Percentiles rank a stretch among this genome's conserved stretches.
phyloP scores from a whole-genome alignment of 2,113 vertebrate species.

The Prinia subflava region DNA sequence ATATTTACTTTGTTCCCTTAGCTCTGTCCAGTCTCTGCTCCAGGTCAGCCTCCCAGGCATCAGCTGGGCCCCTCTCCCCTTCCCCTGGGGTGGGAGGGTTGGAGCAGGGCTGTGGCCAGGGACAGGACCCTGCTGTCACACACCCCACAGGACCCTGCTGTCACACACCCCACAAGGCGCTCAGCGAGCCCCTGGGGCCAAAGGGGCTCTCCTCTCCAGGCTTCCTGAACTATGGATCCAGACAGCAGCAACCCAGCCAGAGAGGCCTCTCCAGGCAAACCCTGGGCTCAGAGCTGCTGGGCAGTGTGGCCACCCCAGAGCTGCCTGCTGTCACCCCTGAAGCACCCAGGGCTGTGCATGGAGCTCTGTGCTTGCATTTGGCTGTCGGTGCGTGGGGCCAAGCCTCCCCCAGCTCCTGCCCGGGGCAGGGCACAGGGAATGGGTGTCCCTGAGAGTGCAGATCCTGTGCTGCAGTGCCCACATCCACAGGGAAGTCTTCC shows the following conservation, averaged over 20 bases:
- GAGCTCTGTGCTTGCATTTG: fast-evolving
- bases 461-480: neutral
- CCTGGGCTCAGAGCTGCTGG: neutral
- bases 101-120: neutral
- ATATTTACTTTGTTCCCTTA: neutral
- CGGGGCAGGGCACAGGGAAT: neutral
- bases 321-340: neutral
- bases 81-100: fast-evolving
- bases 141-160: neutral
- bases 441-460: neutral
- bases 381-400: fast-evolving
- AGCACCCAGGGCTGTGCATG: fast-evolving
- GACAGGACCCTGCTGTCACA: neutral
- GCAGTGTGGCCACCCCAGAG: neutral
- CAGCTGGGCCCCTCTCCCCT: fast-evolving
- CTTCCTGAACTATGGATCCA: neutral
- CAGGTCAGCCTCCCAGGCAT: neutral
- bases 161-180: neutral
- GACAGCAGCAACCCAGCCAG: neutral
- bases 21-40: neutral
- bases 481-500: neutral
- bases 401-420: neutral
- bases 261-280: neutral
- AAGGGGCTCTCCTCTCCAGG: neutral
- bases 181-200: fast-evolving